Base-by-base conservation (phyloP, 2,797 vertebrate genomes). In the Gallinago solitaria region DNA sequence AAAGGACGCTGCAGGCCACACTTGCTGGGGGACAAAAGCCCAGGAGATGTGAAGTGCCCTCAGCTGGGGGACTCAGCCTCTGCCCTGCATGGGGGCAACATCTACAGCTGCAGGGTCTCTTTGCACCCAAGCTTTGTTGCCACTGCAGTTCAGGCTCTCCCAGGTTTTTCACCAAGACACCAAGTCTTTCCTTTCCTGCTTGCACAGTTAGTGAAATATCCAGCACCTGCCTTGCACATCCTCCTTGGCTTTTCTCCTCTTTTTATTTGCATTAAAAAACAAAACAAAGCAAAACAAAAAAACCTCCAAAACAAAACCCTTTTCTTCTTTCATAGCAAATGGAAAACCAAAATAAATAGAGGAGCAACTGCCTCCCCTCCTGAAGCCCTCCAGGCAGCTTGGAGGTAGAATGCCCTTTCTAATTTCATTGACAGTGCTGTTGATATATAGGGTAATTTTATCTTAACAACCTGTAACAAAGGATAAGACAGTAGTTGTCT, bases 361-460 rank as follows among this genome's bases (percentile, higher is more conserved):
- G 56, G 68, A 95, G 54, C 45, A 69, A 92, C 89, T 63, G 53
- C 65, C 78, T 85, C 50, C 41, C n/a, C 74, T 75, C 61, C 33
- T 68, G 39, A 65, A 28, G 28, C 69, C 79, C 83, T 83, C 64
- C 32, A n/a, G 88, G 95, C 87, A 89, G 53, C 51, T 86, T 75
- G 87, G 91, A 95, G 95, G 93, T 91, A 96, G 89, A 96, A 96
- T 87, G 91, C 67, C 89, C 95, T 96, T 96, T 97, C 95, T 96
- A 96, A 96, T 96, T 97, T 96, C 91, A 97, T 93, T 97, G 97
- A 96, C 97, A 96, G 92, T 60, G 56, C 91, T 79, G 89, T 82
- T 97, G 97, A 97, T 97, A 95, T 96, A 97, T 97, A 92, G 95
- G 97, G 96, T 78, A 97, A 97, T 97, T 97, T 97, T 97, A 96